These are phyloP conservation scores for Hippopotamyrus pictus DNA, from an alignment of 2,797 vertebrate genomes.

Conservation along the genomic window DNA sequence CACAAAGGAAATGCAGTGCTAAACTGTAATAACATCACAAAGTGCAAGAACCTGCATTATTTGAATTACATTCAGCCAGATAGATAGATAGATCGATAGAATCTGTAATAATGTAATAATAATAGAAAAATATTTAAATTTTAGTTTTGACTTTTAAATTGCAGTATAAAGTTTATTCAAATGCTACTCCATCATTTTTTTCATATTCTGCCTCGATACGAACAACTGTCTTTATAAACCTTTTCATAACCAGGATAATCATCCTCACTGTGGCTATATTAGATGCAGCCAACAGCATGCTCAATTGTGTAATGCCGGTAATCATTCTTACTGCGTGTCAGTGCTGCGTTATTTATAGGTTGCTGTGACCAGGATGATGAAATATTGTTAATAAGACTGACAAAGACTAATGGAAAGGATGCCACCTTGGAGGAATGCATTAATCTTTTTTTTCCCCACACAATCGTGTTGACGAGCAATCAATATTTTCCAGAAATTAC, in stretches of 20 bases:
- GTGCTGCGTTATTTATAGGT: constrained; percentile 3
- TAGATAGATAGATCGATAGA: not conserved
- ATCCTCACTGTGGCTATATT: not conserved
- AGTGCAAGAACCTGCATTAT: not conserved
- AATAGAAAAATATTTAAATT: not conserved
- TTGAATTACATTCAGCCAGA: not conserved
- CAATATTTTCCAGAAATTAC: not conserved
- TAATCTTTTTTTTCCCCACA: not conserved
- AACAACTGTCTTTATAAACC: not conserved
- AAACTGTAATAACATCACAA: not conserved
- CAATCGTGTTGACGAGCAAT: constrained; percentile 6
- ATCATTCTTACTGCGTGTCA: constrained; percentile 11
- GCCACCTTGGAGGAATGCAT: constrained; percentile 15
- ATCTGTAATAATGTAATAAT: not conserved
- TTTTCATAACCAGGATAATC: not conserved
- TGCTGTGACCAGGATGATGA: constrained; percentile 8
- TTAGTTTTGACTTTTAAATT: not conserved
- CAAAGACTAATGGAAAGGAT: constrained; percentile 14
- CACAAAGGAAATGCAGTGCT: not conserved
- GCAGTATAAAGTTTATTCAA: not conserved
- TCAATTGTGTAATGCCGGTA: not conserved
- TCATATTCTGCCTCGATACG: not conserved
- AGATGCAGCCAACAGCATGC: not conserved
- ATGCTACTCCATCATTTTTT: not conserved
- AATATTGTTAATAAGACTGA: constrained; percentile 13